phyloP scores from a whole-genome alignment of 2,113 vertebrate genomes.

The Semicossyphus pulcher region DNA sequence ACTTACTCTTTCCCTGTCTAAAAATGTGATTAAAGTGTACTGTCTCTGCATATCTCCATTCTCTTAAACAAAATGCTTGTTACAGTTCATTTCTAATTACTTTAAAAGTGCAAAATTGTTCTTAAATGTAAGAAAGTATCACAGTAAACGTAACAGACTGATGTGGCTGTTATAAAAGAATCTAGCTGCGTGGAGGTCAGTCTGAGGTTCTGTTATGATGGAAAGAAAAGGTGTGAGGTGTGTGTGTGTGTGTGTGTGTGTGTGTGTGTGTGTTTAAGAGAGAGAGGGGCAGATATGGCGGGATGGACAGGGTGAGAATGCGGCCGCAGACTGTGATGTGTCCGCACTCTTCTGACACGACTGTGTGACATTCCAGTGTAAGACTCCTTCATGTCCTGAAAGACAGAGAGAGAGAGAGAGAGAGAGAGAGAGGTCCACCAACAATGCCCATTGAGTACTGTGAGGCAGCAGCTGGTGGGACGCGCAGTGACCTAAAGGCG shows the following conservation, averaged over 20 bases:
- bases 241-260: slow-evolving; percentile 30
- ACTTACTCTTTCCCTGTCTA: too few species aligned
- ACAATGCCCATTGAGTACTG: slow-evolving; percentile 79
- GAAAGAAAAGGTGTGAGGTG: slow-evolving; percentile 28
- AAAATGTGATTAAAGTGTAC: too few species aligned
- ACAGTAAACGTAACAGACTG: neutral
- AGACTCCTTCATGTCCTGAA: slow-evolving; percentile 72
- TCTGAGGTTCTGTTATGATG: slow-evolving; percentile 32
- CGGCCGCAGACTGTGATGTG: slow-evolving; percentile 78
- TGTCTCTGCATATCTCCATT: neutral
- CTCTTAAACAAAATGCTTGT: too few species aligned
- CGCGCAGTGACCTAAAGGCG: slow-evolving; percentile 75
- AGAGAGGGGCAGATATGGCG: slow-evolving; percentile 35
- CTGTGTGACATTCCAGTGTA: slow-evolving; percentile 82
- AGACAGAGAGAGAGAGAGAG: slow-evolving; percentile 34
- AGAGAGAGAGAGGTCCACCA: slow-evolving; percentile 65
- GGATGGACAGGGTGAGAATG: slow-evolving; percentile 75
- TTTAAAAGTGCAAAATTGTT: too few species aligned
- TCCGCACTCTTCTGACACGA: slow-evolving; percentile 75
- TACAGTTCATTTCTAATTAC: neutral
- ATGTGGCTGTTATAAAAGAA: slow-evolving; percentile 6
- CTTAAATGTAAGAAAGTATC: neutral
- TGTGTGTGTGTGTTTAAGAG: slow-evolving; percentile 25
- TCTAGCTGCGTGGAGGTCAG: slow-evolving; percentile 5
- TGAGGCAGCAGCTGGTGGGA: slow-evolving; percentile 79